Evolutionary conservation across 2,797 vertebrate genomes (phyloP).

Genomic region (Bradypus variegatus): DNA sequence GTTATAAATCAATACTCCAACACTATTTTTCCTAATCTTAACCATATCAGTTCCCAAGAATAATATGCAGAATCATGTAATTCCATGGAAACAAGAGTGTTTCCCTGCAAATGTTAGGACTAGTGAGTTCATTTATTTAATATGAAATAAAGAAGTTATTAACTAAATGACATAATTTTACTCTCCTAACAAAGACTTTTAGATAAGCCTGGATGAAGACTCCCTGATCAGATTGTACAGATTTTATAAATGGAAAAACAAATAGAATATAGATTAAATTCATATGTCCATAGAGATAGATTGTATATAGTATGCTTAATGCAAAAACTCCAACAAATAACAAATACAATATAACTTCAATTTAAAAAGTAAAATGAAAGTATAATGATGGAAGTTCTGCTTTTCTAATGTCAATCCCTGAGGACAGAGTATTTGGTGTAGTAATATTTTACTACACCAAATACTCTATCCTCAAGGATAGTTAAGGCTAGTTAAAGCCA

Average conservation of each 20-base stretch:
- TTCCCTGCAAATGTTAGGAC: slow-evolving; percentile 25
- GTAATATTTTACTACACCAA: not conserved
- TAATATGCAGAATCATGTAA: slow-evolving; percentile 7
- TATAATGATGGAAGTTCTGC: slow-evolving; percentile 6
- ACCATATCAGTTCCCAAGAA: not conserved
- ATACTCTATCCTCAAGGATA: no score
- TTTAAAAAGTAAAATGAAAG: not conserved
- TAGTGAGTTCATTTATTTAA: slow-evolving; percentile 3
- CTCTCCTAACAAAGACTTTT: slow-evolving; percentile 25
- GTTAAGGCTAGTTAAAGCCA: not conserved
- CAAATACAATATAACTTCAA: not conserved
- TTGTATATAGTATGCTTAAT: slow-evolving; percentile 10
- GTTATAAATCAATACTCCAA: not conserved
- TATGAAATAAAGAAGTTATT: slow-evolving; percentile 24
- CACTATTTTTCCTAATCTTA: slow-evolving; percentile 26
- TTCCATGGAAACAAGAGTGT: not conserved
- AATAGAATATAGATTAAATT: not conserved
- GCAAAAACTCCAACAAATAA: not conserved
- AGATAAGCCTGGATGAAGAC: slow-evolving; percentile 10
- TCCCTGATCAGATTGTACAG: not conserved
- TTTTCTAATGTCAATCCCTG: slow-evolving; percentile 28
- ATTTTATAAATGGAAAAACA: slow-evolving; percentile 1
- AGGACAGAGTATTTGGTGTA: slow-evolving; percentile 5
- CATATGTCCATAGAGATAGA: not conserved
- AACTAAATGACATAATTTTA: slow-evolving; percentile 13